These are phyloP conservation scores for Tarsius wallacei DNA, from an alignment of 2,797 vertebrate species.

Conservation along the genomic window DNA sequence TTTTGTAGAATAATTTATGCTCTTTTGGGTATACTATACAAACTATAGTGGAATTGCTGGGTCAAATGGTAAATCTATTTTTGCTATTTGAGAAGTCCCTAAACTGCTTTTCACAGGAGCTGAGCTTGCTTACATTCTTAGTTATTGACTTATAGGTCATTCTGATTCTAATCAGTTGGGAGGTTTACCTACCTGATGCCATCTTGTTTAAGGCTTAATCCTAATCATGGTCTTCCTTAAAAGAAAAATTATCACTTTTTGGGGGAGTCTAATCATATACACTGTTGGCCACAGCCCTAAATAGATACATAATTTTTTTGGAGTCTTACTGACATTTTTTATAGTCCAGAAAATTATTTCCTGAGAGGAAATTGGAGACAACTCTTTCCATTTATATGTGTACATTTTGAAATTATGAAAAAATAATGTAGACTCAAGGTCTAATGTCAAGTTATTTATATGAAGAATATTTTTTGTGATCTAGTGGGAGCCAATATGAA, in stretches of 20 bases:
- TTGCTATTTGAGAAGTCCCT: no score
- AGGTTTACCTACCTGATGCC: neutral
- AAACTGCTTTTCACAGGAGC: no score
- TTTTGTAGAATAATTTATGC: no score
- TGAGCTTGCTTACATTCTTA: no score
- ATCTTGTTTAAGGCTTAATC: conserved; percentile 30
- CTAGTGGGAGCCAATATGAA: neutral
- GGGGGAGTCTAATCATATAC: neutral
- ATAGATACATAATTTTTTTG: neutral
- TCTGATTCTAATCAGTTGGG: neutral
- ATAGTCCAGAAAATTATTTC: neutral
- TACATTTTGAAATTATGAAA: neutral
- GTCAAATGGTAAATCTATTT: no score
- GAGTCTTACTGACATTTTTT: conserved; percentile 5
- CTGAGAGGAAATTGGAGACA: neutral
- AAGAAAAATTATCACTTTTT: neutral
- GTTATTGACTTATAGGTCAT: neutral
- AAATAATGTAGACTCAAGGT: neutral
- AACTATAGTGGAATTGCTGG: no score
- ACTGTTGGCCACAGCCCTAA: neutral
- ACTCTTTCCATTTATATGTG: neutral
- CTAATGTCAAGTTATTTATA: neutral
- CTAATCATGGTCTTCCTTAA: neutral
- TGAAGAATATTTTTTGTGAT: neutral
- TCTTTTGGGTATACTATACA: no score